Evolutionary conservation across 1,140 invertebrate genomes (phyloP).

Genomic region (Lepidostoma basale): DNA sequence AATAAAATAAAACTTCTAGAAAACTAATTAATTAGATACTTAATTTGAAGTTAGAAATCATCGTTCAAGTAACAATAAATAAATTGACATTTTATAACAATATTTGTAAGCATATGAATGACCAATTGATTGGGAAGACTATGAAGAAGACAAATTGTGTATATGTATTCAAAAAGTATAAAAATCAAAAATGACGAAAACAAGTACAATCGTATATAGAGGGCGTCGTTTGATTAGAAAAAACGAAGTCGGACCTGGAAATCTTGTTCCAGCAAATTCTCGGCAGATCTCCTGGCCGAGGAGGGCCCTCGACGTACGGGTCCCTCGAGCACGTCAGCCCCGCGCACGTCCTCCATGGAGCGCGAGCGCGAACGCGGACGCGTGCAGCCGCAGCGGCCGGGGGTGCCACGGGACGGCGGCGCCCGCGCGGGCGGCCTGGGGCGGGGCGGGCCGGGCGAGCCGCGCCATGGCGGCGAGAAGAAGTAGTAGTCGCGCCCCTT

Average conservation of each 20-base stretch:
- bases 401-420: conserved; percentile 60
- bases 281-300: conserved; percentile 68
- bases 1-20: too few relatives aligned
- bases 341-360: conserved; percentile 72
- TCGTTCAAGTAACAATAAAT: too few relatives aligned
- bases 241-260: conserved; percentile 17
- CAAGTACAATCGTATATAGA: too few relatives aligned
- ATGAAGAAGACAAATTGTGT: too few relatives aligned
- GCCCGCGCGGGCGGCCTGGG: conserved; percentile 68
- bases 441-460: conserved; percentile 61
- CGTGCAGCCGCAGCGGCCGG: conserved; percentile 51
- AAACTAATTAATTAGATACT: too few relatives aligned
- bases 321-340: conserved; percentile 68
- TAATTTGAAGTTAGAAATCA: too few relatives aligned
- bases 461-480: conserved; percentile 70
- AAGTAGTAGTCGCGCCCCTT: conserved; percentile 74
- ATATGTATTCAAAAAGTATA: too few relatives aligned
- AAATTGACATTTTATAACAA: too few relatives aligned
- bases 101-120: too few relatives aligned
- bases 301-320: conserved; percentile 57
- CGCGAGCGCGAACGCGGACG: conserved; percentile 69
- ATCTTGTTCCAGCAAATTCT: conserved; percentile 66
- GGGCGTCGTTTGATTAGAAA: too few relatives aligned
- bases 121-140: too few relatives aligned
- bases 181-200: too few relatives aligned